phyloP scores from a whole-genome alignment of 2,888 invertebrate genomes.

The Agrypnus murinus region DNA sequence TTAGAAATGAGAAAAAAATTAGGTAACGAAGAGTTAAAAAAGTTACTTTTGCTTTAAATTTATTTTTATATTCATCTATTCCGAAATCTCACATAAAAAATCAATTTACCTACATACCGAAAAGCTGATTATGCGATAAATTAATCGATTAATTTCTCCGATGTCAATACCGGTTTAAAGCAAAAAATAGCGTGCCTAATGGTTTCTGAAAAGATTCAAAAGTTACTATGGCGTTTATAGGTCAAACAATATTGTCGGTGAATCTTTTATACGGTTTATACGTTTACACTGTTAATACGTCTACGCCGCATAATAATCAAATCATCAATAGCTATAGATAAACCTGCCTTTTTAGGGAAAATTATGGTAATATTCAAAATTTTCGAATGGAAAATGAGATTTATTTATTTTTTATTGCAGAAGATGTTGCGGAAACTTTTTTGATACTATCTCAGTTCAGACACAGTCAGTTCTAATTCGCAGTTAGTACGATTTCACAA shows the following conservation, averaged over 20 bases:
- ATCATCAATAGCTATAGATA: no score
- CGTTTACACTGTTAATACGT: background rate
- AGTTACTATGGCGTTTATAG: slow-evolving; percentile 26
- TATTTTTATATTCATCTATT: slow-evolving; percentile 15
- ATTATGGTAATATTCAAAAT: no score
- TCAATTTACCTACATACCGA: slow-evolving; percentile 33
- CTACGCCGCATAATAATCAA: background rate
- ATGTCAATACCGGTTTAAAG: slow-evolving; percentile 26
- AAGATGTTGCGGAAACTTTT: background rate
- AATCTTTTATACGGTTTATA: no score
- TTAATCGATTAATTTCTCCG: slow-evolving; percentile 37
- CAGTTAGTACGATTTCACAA: slow-evolving; percentile 14
- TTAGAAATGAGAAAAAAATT: background rate
- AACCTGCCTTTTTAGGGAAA: no score
- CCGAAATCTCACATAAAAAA: slow-evolving; percentile 27
- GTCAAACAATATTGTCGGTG: slow-evolving; percentile 23
- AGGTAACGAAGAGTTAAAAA: background rate
- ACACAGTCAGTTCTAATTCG: no score
- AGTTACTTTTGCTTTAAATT: background rate
- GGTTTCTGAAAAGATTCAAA: slow-evolving; percentile 21
- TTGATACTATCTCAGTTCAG: background rate
- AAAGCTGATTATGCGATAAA: slow-evolving; percentile 25
- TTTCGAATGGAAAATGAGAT: no score
- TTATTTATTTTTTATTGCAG: no score
- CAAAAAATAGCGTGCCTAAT: slow-evolving; percentile 21